These are phyloP conservation scores for Hypena proboscidalis DNA, from an alignment of 2,888 invertebrate genomes.

Conservation along the genomic window DNA sequence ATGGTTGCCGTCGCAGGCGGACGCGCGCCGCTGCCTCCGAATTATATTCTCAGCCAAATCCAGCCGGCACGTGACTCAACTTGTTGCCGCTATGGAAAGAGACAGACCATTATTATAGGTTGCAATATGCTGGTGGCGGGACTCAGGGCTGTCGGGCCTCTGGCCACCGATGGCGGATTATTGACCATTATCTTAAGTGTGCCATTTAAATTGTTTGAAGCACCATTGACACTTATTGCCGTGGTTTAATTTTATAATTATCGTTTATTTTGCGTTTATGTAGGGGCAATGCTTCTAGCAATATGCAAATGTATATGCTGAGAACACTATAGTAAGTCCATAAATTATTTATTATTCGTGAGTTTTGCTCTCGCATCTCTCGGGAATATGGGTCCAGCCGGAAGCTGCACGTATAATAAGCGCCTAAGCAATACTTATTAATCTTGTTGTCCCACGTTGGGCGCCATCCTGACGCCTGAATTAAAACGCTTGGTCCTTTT, in stretches of 20 bases:
- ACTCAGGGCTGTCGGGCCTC: constrained; percentile 35
- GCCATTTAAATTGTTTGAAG: constrained; percentile 36
- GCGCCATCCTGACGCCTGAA: constrained; percentile 56
- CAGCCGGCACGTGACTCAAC: constrained; percentile 80
- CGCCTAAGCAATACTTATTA: constrained; percentile 53
- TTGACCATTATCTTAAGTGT: constrained; percentile 39
- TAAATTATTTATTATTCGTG: neutral
- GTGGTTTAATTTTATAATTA: constrained; percentile 24
- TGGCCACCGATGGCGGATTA: constrained; percentile 40
- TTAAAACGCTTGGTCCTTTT: constrained; percentile 41
- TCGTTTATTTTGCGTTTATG: constrained; percentile 12
- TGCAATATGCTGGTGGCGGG: constrained; percentile 40
- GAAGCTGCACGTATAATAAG: constrained; percentile 51
- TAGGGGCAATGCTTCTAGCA: neutral
- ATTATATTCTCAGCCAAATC: constrained; percentile 75
- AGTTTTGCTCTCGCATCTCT: constrained; percentile 32
- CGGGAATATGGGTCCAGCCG: constrained; percentile 31
- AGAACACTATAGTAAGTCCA: too few relatives aligned
- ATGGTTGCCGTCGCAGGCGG: constrained; percentile 66
- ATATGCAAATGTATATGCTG: too few relatives aligned
- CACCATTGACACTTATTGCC: constrained; percentile 32
- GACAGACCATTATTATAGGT: constrained; percentile 49
- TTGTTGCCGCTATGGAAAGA: constrained; percentile 72
- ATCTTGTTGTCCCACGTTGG: constrained; percentile 60
- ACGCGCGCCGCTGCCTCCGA: constrained; percentile 75